Base-by-base conservation (phyloP, 2,888 invertebrate species). In the Nymphalis polychloros region DNA sequence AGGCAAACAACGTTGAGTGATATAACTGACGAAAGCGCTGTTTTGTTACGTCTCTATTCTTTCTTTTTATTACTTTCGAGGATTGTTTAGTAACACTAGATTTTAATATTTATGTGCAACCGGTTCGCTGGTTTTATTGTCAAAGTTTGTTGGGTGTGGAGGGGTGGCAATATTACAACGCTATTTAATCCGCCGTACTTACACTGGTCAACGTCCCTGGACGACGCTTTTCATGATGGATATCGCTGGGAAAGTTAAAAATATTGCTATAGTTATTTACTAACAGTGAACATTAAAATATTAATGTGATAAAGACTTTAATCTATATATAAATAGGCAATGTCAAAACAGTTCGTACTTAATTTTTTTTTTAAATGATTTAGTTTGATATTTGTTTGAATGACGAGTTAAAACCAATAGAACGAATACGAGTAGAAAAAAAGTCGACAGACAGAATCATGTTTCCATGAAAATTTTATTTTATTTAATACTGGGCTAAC, bases 121-220 rank as follows among this genome's bases (percentile, higher is more conserved):
- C 89, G 86, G 81, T 85, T 86, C 84, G 86, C 81, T 88, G 90
- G 82, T 86, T 90, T 90, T 90, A 91, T 84, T 81, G 81, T 86
- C 74, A 74, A 89, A 90, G 81, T 90, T 88, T 78, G 80, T 71
- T 76, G 77, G 79, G 81, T 80, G 77, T 80, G 76, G 78, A 77
- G 78, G 23, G 78, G 82, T 83, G 83, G 82, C 80, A 79, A 83
- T 79, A 79, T 78, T 84, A 84, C 71, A 71, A 52, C 68, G 66
- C 67, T 71, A 64, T 71, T 73, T 72, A 73, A 70, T 68, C 70
- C 66, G 35, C 65, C 52, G 55, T 63, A 59, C 59, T 63, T 48
- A 65, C 66, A 64, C 68, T 72, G 72, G 68, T 70, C 72, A 70
- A 66, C 67, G 72, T 73, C 68, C 69, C 64, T 63, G 46, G 53